Evolutionary conservation across 2,888 invertebrate genomes (phyloP).

Genomic region (Drosophila melanocephala): DNA sequence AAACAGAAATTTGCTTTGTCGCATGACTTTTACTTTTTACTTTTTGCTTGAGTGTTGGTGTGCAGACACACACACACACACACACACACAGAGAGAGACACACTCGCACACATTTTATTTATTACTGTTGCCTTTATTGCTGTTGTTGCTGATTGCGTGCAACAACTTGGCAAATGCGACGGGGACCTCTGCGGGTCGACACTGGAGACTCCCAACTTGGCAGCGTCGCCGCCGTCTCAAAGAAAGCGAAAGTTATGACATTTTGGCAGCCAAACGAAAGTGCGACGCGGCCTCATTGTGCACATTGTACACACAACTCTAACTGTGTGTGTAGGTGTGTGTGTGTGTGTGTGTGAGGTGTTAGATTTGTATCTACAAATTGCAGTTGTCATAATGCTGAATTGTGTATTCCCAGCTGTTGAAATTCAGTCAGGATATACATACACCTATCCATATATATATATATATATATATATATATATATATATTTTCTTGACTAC

Average conservation of each 20-base stretch:
- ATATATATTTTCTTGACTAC: background rate
- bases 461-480: background rate
- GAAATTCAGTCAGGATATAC: background rate
- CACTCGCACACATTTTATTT: constrained; percentile 39
- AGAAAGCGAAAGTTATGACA: constrained; percentile 79
- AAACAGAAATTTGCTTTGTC: constrained; percentile 48
- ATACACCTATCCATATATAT: background rate
- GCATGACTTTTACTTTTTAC: constrained; percentile 72
- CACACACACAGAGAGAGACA: background rate
- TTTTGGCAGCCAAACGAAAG: constrained; percentile 71
- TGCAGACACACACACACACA: constrained; percentile 13
- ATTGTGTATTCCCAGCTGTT: constrained; percentile 9
- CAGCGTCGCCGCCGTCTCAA: constrained; percentile 42
- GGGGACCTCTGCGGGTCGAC: constrained; percentile 22
- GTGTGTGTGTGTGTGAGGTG: constrained; percentile 8
- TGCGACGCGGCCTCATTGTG: constrained; percentile 24
- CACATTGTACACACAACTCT: background rate
- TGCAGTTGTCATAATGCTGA: constrained; percentile 61
- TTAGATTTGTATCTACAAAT: constrained; percentile 65
- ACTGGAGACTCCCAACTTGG: constrained; percentile 45
- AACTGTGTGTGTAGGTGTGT: background rate
- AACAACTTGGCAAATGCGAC: constrained; percentile 56
- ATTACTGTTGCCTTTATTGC: constrained; percentile 26
- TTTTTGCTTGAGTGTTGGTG: constrained; percentile 9
- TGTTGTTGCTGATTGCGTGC: constrained; percentile 67